Evolutionary conservation across 2,113 vertebrate species (phyloP).

Genomic region (Leucoraja erinaceus): DNA sequence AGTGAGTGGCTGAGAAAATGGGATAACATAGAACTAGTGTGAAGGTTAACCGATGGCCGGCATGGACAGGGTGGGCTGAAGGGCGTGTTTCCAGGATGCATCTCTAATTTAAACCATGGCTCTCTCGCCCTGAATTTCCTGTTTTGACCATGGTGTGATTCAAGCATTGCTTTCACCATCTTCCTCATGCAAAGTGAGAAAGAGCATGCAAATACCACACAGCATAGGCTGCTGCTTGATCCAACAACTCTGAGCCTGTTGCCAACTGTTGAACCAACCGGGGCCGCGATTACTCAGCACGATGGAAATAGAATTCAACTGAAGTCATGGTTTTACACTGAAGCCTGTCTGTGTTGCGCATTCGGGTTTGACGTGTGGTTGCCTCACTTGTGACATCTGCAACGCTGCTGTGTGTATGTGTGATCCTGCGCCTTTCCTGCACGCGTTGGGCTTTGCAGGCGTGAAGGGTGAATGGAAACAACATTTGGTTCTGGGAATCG

Average conservation of each 20-base stretch:
- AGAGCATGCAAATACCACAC: background rate
- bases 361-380: background rate
- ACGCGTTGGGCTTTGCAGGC: background rate
- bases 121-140: no score
- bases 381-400: background rate
- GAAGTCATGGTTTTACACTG: background rate
- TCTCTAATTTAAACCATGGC: no score
- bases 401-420: background rate
- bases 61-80: no score
- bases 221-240: background rate
- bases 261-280: background rate
- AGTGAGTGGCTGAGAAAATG: no score
- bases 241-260: background rate
- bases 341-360: background rate
- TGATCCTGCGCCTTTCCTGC: background rate
- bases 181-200: background rate
- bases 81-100: no score
- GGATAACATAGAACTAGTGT: no score
- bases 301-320: background rate
- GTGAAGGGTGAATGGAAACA: background rate
- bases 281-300: background rate
- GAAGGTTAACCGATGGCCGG: no score
- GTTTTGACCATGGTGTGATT: no score
- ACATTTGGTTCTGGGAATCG: background rate
- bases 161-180: background rate